Evolutionary conservation across 2,888 invertebrate species (phyloP), one percentile per base, ranked within the genome.

Genomic region (Elmis aenea): DNA sequence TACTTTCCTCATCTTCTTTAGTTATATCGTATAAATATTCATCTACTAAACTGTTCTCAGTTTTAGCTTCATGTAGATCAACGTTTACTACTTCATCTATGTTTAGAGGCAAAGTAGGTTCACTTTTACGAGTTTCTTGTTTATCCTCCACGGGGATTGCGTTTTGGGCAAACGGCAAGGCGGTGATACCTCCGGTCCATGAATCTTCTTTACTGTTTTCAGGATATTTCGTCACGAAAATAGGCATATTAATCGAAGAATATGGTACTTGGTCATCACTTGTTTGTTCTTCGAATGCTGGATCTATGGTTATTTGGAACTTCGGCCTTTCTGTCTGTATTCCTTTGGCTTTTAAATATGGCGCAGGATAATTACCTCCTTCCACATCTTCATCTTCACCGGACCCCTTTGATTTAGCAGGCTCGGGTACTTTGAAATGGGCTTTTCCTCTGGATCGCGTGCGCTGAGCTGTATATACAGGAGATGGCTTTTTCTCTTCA

Each of bases 211-310:
- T 6, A 6, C 18, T 8, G 8, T 18, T 8, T 18, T 18, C 18
- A 5, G 18, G 18, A 18, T 8, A 6, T 18, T 18, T 18, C 5
- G 8, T 8, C 5, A 18, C 18, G 5, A 23, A 5, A 25, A 21
- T 22, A 40, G 31, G 29, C 22, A 25, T 22, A 28, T 42, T 27
- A 12, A 42, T 42, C 3, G 42, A 38, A 15, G 68, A 71, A 58
- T 76, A 70, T 0, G 74, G 68, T 31, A 72, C 70, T 62, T 78
- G 78, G 51, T 77, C 77, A 51, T 71, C 71, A 42, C 61, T 61
- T 12, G 46, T 40, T 15, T 58, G 52, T 38, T 55, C 56, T 11
- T 55, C 55, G 6, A 39, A 10, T 3, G 18, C 33, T 11, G 66
- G 62, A 38, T 60, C 65, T 15, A 67, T 51, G 2, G 65, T 68